These are phyloP conservation scores for Eunapius fragilis DNA, from an alignment of 37 sponge, comb jelly and placozoan genomes.

Conservation along the genomic window DNA sequence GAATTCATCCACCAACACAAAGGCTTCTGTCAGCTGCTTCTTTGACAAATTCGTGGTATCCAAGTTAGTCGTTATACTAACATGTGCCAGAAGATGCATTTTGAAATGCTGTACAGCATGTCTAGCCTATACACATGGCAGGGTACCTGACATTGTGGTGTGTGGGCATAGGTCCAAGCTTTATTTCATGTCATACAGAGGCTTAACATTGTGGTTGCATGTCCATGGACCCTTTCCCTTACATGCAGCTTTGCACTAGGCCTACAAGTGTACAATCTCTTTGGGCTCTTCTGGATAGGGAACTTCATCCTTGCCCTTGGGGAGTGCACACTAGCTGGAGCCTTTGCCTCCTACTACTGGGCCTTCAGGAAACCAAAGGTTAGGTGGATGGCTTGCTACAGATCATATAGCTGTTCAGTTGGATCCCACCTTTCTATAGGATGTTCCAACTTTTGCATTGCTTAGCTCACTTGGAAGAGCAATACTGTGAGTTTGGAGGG, in stretches of 20 bases:
- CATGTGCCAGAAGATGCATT: not conserved
- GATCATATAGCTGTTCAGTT: no score
- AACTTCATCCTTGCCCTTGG: slow-evolving; percentile 93
- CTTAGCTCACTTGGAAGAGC: slow-evolving; percentile 54
- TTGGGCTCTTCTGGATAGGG: slow-evolving; percentile 92
- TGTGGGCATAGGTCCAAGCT: no score
- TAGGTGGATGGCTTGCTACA: no score
- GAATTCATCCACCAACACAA: not conserved
- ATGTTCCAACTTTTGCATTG: slow-evolving; percentile 54
- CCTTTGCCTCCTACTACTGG: slow-evolving; percentile 98
- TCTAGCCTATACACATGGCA: no score
- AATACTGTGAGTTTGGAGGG: slow-evolving; percentile 54
- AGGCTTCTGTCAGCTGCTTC: slow-evolving; percentile 37
- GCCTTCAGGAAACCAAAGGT: slow-evolving; percentile 74
- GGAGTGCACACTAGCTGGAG: slow-evolving; percentile 93
- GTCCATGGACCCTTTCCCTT: not conserved
- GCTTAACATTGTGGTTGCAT: not conserved
- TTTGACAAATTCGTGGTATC: slow-evolving; percentile 64
- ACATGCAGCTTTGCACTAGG: slow-evolving; percentile 55
- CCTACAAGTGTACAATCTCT: slow-evolving; percentile 90
- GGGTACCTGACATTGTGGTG: no score
- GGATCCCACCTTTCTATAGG: slow-evolving; percentile 26
- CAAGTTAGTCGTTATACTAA: slow-evolving; percentile 31
- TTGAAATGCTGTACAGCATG: not conserved
- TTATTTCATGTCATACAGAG: no score